phyloP scores from a whole-genome alignment of 2,888 invertebrate species.

The Plagiodera versicolora region DNA sequence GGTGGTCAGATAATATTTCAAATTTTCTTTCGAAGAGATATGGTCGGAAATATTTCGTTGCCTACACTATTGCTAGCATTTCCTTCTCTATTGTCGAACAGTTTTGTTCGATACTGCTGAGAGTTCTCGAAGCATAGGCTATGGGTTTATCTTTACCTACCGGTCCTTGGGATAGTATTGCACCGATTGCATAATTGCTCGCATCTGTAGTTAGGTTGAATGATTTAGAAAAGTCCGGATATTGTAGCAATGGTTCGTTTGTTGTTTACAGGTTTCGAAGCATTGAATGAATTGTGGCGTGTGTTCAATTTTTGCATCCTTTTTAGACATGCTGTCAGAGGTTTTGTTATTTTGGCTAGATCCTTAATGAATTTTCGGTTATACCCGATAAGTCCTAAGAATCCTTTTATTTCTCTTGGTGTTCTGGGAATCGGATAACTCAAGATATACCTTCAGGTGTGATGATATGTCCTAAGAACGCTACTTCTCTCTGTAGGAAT shows the following conservation, averaged over 20 bases:
- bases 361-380: slow-evolving; percentile 31
- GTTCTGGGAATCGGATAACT: slow-evolving; percentile 32
- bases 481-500: slow-evolving; percentile 37
- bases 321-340: slow-evolving; percentile 16
- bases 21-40: slow-evolving; percentile 12
- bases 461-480: slow-evolving; percentile 45
- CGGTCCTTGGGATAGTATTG: slow-evolving; percentile 16
- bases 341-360: slow-evolving; percentile 32
- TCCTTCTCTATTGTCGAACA: slow-evolving; percentile 13
- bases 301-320: slow-evolving; percentile 3
- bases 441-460: slow-evolving; percentile 41
- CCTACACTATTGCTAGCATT: slow-evolving; percentile 7
- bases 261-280: slow-evolving; percentile 4
- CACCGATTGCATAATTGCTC: slow-evolving; percentile 10
- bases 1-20: slow-evolving; percentile 28
- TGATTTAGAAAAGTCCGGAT: slow-evolving; percentile 13
- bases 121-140: slow-evolving; percentile 11
- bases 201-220: slow-evolving; percentile 19
- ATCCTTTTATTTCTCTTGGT: slow-evolving; percentile 41
- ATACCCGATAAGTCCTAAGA: slow-evolving; percentile 33
- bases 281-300: not conserved
- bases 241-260: slow-evolving; percentile 8
- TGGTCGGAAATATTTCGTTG: slow-evolving; percentile 8
- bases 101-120: slow-evolving; percentile 10
- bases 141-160: slow-evolving; percentile 14